Base-by-base conservation (phyloP, 2,113 vertebrate species). In the Rhinopithecus roxellana region DNA sequence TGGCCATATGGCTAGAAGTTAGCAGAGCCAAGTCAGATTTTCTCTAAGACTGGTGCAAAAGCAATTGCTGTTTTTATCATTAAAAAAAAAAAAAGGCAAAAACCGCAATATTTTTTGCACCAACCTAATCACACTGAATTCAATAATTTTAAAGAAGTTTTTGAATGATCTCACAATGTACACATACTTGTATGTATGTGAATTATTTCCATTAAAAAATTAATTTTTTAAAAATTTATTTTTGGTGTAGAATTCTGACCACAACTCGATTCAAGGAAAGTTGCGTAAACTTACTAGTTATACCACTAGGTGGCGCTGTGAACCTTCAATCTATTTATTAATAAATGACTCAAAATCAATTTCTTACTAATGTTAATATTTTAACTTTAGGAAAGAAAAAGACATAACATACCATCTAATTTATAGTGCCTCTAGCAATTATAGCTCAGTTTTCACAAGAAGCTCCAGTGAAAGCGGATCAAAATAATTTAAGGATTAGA, bases 251-350 rank as follows among this genome's bases (percentile, higher is more conserved):
- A 85, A 93, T 93, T 70, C 27, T 64, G 30, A 64, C 72, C 61
- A 27, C 20, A n/a, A 38, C 35, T 67, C 5, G 27, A 22, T n/a
- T 27, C 11, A 67, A 81, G 84, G 67, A 88, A 94, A 64, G 3
- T 35, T 94, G 30, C 50, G 17, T 64, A 27, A 70, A 3, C 12
- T 87, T 89, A 84, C 32, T n/a, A 32, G 20, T 91, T 75, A 0
- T 23, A 84, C 93, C 98, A 97, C 90, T 55, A 97, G 97, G 69
- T 97, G 98, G 98, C 50, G 70, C 87, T 83, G 81, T 64, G 55
- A 91, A 32, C 35, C 59, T 75, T 88, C 64, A 77, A 75, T 93
- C 22, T 84, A 14, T 48, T 87, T 83, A 22, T 50, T 84, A 59
- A 59, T 75, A 92, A 91, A 79, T 3, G 69, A 35, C 7, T 80